phyloP scores from a whole-genome alignment of 92 coral and sea anemone genomes.

The Plumapathes pennacea region DNA sequence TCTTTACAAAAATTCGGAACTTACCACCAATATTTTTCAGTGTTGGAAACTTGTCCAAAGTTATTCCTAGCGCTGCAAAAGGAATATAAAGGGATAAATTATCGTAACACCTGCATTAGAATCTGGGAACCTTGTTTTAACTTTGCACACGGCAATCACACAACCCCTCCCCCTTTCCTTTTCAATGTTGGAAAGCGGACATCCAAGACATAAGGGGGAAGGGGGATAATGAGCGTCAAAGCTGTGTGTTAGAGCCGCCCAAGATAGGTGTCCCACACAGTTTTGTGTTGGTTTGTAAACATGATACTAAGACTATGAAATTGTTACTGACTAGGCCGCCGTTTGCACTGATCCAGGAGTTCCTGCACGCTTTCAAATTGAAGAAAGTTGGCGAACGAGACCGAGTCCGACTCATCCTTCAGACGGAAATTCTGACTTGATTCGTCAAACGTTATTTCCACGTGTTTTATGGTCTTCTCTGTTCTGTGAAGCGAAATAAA shows the following conservation, averaged over 20 bases:
- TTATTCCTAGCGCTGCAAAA: constrained; percentile 70
- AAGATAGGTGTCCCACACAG: too few relatives aligned
- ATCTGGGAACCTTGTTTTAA: too few relatives aligned
- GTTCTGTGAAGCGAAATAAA: constrained; percentile 23
- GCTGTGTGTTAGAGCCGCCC: too few relatives aligned
- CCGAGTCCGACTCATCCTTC: constrained; percentile 79
- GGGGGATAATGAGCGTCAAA: neutral
- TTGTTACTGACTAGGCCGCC: constrained; percentile 66
- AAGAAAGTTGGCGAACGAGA: constrained; percentile 74
- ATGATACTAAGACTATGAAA: too few relatives aligned
- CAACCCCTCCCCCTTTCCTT: too few relatives aligned
- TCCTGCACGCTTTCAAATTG: constrained; percentile 86
- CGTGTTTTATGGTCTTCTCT: constrained; percentile 71
- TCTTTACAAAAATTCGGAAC: neutral
- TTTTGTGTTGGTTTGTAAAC: too few relatives aligned
- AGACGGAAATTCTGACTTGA: constrained; percentile 70
- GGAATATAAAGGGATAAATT: neutral
- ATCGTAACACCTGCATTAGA: too few relatives aligned
- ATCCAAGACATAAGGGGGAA: too few relatives aligned
- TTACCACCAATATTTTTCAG: constrained; percentile 72
- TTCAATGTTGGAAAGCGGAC: too few relatives aligned
- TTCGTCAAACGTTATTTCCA: constrained; percentile 63
- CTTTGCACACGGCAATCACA: too few relatives aligned
- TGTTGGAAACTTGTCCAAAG: constrained; percentile 70
- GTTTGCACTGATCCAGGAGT: constrained; percentile 79